Evolutionary conservation across 35 echinoderm and acorn worm species (phyloP).

Genomic region (Apostichopus japonicus): DNA sequence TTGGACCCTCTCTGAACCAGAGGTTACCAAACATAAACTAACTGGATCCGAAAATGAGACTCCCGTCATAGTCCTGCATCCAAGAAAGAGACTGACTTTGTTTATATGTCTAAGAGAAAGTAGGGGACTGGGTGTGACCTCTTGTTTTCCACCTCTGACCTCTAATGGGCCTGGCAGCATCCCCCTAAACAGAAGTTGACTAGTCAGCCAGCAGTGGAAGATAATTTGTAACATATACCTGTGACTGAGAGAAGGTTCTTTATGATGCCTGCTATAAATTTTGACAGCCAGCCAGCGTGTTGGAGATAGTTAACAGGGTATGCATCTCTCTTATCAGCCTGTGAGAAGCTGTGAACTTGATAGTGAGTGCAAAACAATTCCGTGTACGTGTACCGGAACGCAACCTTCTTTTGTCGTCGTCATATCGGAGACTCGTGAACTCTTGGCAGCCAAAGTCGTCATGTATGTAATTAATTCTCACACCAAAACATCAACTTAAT

Average conservation of each 20-base stretch:
- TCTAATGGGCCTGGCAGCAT: conserved; percentile 9
- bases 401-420: not conserved
- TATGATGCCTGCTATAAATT: conserved; percentile 41
- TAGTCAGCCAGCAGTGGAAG: conserved; percentile 11
- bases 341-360: conserved; percentile 27
- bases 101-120: conserved; percentile 49
- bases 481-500: conserved; percentile 38
- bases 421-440: conserved; percentile 10
- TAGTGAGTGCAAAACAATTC: conserved; percentile 2
- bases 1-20: conserved; percentile 33
- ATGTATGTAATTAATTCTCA: conserved; percentile 52
- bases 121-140: conserved; percentile 40
- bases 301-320: conserved; percentile 19
- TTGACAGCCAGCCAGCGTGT: conserved; percentile 33
- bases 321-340: not conserved
- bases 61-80: not conserved
- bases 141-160: conserved; percentile 36
- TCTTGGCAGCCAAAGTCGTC: conserved; percentile 5
- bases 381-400: not conserved
- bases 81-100: not conserved
- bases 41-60: conserved; percentile 31
- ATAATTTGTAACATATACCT: conserved; percentile 54
- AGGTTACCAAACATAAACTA: conserved; percentile 47
- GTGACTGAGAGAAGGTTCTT: conserved; percentile 13
- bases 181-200: conserved; percentile 18